These are phyloP conservation scores for Agrotis ipsilon DNA, from an alignment of 2,888 invertebrate genomes.

Conservation along the genomic window DNA sequence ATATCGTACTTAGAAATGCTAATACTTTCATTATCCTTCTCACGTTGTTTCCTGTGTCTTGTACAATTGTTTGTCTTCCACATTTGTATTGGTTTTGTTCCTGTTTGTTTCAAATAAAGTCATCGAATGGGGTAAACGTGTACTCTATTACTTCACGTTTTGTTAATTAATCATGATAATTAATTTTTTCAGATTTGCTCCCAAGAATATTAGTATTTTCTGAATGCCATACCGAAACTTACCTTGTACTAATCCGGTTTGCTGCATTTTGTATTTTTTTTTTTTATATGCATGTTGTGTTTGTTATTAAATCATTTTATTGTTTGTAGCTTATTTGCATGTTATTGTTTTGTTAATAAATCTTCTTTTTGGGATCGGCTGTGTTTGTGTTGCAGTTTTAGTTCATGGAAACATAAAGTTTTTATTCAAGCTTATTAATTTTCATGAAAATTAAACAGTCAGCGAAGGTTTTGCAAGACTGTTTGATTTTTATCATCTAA, in stretches of 20 bases:
- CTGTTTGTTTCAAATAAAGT: slow-evolving; percentile 29
- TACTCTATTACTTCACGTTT: slow-evolving; percentile 27
- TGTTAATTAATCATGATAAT: slow-evolving; percentile 54
- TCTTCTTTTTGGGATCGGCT: slow-evolving; percentile 62
- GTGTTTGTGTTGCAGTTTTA: slow-evolving; percentile 66
- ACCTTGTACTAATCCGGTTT: slow-evolving; percentile 55
- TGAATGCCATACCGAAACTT: slow-evolving; percentile 67
- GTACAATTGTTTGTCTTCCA: slow-evolving; percentile 40
- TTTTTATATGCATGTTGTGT: slow-evolving; percentile 63
- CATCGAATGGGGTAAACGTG: slow-evolving; percentile 23
- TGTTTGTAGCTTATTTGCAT: slow-evolving; percentile 54
- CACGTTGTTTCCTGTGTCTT: slow-evolving; percentile 20
- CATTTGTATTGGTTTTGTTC: slow-evolving; percentile 30
- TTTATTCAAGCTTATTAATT: slow-evolving; percentile 26
- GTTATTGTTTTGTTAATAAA: slow-evolving; percentile 59
- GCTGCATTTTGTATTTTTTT: slow-evolving; percentile 44
- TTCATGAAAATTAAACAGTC: slow-evolving; percentile 21
- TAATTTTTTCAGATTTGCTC: slow-evolving; percentile 88
- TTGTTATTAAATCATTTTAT: slow-evolving; percentile 49
- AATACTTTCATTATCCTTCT: slow-evolving; percentile 64
- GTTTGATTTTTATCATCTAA: slow-evolving; percentile 23
- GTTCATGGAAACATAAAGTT: slow-evolving; percentile 11
- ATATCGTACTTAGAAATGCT: slow-evolving; percentile 68
- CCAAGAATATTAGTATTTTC: slow-evolving; percentile 89
- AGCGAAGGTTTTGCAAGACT: not conserved